Base-by-base conservation (phyloP, 2,888 invertebrate genomes). In the Microctonus hyperodae region DNA sequence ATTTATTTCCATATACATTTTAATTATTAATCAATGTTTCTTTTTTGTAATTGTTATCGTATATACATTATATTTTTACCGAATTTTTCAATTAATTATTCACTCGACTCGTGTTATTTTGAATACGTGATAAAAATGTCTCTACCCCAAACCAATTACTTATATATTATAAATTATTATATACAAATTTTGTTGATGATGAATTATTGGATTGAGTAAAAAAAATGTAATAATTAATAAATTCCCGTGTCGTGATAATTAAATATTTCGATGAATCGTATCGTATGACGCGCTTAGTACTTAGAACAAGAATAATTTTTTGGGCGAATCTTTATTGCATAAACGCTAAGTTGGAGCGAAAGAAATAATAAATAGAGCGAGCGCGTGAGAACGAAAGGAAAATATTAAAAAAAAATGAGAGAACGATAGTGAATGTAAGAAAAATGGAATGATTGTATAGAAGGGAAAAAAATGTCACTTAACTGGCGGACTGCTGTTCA, bases 401-500 rank as follows among this genome's bases (percentile, higher is more conserved):
- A 68, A 62, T 55, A 67, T 25, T n/a, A 56, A 61, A 64, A 64
- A 68, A 67, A 64, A 50, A 58, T 59, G 23, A 35, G 28, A 63
- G 59, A 51, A 64, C 48, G 58, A 37, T 64, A 63, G 31, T 35
- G 64, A 68, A 67, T 40, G 72, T 72, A 75, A 73, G 71, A 74
- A 71, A 59, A 65, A 71, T 71, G 72, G 78, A 76, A 78, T 75
- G 78, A 81, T 76, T 81, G 80, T 79, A 44, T 16, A 44, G 16
- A 44, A 16, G 16, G 16, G 7, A 44, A 79, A 81, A 81, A 82
- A 56, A 37, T 48, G 79, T 82, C 81, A 81, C 79, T 80, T 81
- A 81, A 82, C 79, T 82, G 81, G 79, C 81, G 79, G 76, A 83
- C 79, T 81, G 82, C 82, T 83, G 83, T 83, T 82, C 79, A 83